Evolutionary conservation across 1,140 invertebrate genomes (phyloP).

Genomic region (Lamellibrachia luymesi): DNA sequence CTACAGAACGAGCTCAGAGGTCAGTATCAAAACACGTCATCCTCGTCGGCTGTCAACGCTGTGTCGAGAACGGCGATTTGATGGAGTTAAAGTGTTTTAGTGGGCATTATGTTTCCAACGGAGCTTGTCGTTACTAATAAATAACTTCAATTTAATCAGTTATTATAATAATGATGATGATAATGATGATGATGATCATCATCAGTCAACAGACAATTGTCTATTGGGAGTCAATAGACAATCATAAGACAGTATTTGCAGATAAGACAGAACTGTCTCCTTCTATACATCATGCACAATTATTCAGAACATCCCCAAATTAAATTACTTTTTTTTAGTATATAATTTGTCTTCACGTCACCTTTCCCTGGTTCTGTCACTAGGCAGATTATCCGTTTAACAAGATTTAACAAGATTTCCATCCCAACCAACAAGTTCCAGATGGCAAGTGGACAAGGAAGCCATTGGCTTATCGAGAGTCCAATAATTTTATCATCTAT

Average conservation of each 20-base stretch:
- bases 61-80: background rate
- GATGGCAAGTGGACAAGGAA: too few relatives aligned
- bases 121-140: background rate
- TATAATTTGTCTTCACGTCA: too few relatives aligned
- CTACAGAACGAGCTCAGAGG: background rate
- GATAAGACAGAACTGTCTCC: background rate
- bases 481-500: too few relatives aligned
- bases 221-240: background rate
- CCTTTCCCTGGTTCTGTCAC: too few relatives aligned
- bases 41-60: too few relatives aligned
- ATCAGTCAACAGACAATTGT: background rate
- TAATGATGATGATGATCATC: background rate
- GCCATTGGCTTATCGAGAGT: too few relatives aligned
- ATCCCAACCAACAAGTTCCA: too few relatives aligned
- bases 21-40: background rate
- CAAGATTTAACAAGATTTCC: too few relatives aligned
- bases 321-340: background rate
- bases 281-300: background rate
- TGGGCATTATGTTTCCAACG: background rate
- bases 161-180: background rate
- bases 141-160: background rate
- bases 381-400: too few relatives aligned
- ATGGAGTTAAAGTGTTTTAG: background rate
- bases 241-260: background rate
- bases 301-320: background rate